Conservation (phyloP, 2,797 vertebrate genomes). For the Melanotaenia boesemani region DNA sequence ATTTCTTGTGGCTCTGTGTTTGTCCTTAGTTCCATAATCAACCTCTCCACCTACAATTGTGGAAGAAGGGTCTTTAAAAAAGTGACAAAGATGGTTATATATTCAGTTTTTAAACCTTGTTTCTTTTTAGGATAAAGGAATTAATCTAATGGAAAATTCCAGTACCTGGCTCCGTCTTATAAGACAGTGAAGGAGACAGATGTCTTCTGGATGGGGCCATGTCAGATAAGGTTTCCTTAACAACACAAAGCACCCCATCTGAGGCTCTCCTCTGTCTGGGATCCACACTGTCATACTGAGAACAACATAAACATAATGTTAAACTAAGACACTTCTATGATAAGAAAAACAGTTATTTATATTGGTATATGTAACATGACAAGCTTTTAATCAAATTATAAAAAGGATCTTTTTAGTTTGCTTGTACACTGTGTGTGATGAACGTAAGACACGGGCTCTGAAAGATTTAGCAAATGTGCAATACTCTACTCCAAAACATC, state of each 20-base stretch:
- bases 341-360: not conserved
- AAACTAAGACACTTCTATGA: not conserved
- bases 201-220: conserved; percentile 28
- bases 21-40: conserved; percentile 60
- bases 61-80: conserved; percentile 68
- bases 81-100: not conserved
- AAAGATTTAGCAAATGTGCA: too few species aligned
- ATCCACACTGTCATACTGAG: conserved; percentile 61
- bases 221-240: conserved; percentile 58
- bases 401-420: not conserved
- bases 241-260: conserved; percentile 73
- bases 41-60: conserved; percentile 65
- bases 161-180: conserved; percentile 84
- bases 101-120: not conserved
- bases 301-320: conserved; percentile 18
- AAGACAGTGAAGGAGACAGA: conserved; percentile 68
- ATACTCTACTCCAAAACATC: too few species aligned
- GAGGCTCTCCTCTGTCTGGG: conserved; percentile 74
- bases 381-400: not conserved
- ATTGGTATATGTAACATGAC: not conserved
- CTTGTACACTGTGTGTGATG: too few species aligned
- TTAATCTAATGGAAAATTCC: not conserved
- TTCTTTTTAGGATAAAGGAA: conserved; percentile 5
- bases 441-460: too few species aligned
- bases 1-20: conserved; percentile 53